These are phyloP conservation scores for Lampropteryx suffumata DNA, from an alignment of 2,888 invertebrate genomes.

Conservation along the genomic window DNA sequence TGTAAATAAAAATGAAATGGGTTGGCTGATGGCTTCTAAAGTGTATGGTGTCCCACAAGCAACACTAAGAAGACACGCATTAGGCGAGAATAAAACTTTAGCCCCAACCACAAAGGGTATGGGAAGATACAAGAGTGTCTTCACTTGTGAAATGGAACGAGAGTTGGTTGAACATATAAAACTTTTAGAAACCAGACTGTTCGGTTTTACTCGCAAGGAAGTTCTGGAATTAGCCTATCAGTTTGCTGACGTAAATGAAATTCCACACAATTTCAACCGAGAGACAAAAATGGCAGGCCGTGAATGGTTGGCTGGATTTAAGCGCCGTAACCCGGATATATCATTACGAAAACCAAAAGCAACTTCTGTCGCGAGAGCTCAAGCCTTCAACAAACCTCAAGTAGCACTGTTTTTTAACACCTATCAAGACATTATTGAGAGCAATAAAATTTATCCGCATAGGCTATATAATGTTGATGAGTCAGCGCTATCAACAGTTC, in stretches of 20 bases:
- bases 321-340: not conserved
- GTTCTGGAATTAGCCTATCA: not conserved
- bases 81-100: not conserved
- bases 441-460: conserved; percentile 19
- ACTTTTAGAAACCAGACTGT: not conserved
- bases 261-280: too few relatives aligned
- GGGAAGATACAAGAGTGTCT: too few relatives aligned
- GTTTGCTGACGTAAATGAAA: too few relatives aligned
- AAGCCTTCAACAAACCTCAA: not conserved
- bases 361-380: not conserved
- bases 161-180: too few relatives aligned
- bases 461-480: conserved; percentile 38
- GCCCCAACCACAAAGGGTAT: not conserved
- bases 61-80: conserved; percentile 5
- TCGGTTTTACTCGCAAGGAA: not conserved
- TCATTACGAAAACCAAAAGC: not conserved
- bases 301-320: not conserved
- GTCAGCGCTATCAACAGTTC: conserved; percentile 34
- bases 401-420: too few relatives aligned
- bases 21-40: conserved; percentile 27
- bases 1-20: conserved; percentile 23
- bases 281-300: not conserved
- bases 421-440: too few relatives aligned
- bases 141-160: not conserved
- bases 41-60: conserved; percentile 14